A percentile compares a stretch with the other conserved stretches of the same genome.
Conservation (phyloP, 2,888 invertebrate species). For the Drosophila fungiperda region DNA sequence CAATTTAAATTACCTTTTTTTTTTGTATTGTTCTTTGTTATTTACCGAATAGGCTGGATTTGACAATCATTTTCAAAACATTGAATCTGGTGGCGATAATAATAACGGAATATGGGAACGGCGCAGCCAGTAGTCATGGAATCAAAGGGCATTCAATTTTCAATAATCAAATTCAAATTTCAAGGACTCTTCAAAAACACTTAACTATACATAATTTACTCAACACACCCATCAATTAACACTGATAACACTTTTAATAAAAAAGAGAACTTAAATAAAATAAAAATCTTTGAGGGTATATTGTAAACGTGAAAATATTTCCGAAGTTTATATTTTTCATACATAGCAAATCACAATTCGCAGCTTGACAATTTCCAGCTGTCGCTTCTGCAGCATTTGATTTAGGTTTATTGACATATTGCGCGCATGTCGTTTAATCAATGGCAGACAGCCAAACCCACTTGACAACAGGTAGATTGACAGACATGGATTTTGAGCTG, state of each 20-base stretch:
- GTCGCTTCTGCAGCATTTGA: slow-evolving; percentile 48
- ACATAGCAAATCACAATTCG: background rate
- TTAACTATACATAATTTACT: background rate
- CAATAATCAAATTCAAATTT: background rate
- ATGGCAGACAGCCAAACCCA: slow-evolving; percentile 25
- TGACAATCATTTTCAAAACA: background rate
- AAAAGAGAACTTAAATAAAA: background rate
- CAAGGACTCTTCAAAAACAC: background rate
- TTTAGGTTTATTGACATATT: slow-evolving; percentile 59
- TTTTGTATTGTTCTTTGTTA: background rate
- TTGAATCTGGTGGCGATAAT: background rate
- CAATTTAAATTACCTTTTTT: background rate
- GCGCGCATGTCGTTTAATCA: slow-evolving; percentile 42
- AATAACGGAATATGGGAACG: slow-evolving; percentile 21
- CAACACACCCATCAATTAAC: background rate
- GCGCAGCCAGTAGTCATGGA: slow-evolving; percentile 9
- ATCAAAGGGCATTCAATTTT: too few species aligned
- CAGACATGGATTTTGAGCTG: slow-evolving; percentile 29
- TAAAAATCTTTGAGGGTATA: background rate
- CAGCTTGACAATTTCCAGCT: background rate
- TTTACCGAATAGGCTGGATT: slow-evolving; percentile 1
- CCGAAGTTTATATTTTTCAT: background rate
- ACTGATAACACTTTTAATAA: background rate
- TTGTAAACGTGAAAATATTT: background rate
- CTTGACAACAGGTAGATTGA: slow-evolving; percentile 29